Evolutionary conservation across 2,113 vertebrate genomes (phyloP), one percentile per base, ranked within the genome.

Genomic region (Camelus dromedarius): DNA sequence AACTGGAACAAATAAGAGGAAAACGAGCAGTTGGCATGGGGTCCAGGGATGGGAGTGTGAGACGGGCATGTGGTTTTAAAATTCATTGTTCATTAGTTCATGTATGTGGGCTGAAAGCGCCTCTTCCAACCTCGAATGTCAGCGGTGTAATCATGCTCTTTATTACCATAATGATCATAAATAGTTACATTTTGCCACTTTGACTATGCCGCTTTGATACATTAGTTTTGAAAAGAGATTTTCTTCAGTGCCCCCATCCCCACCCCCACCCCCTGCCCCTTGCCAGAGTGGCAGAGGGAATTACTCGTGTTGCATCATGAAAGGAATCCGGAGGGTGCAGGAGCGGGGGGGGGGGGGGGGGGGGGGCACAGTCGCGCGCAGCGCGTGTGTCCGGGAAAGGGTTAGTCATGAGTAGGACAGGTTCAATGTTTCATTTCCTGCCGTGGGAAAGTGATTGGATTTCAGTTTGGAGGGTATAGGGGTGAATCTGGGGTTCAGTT

Each of bases 191-290:
- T 97, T 95, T 75, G 79, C 95, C 79, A 89, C 85, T 96, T 88
- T 80, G 66, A 92, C 81, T 28, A 20, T 77, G 84, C 46, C 88
- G 92, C 88, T 97, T 96, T 70, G 93, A 89, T 89, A 97, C 93
- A 97, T 98, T 96, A 93, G 79, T 97, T 97, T 84, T 80, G 93
- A 93, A 97, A 96, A 97, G 56, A 96, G 75, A 95, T 97, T 95
- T 96, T 96, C 76, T 93, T 93, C 26, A 24, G 77, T 64, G 62
- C 60, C 24, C 48, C 95, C n/a, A 69, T 10, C 62, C 26, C 20
- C 12, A 35, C 75, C 0, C 5, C 52, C 32, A n/a, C 20, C 50
- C 75, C 6, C 30, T 24, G 19, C 54, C 70, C 69, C 58, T 76
- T 75, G 20, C 56, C 35, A 69, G 85, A 95, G 46, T 82, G 64